phyloP scores from a whole-genome alignment of 2,888 invertebrate species.

The Spatulosminthurus flaviceps region DNA sequence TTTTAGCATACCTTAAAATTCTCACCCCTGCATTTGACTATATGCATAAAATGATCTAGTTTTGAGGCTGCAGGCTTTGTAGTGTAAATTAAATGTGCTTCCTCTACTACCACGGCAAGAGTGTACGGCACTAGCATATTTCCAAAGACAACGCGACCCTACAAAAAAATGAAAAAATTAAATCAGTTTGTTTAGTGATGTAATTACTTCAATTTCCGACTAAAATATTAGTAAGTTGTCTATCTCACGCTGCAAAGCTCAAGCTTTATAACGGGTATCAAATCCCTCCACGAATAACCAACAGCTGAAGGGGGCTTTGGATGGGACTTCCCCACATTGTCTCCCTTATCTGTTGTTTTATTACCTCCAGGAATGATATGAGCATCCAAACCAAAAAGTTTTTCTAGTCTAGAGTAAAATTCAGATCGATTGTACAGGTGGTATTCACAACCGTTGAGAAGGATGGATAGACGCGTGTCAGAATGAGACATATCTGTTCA shows the following conservation, averaged over 20 bases:
- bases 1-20: constrained; percentile 79
- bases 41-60: constrained; percentile 94
- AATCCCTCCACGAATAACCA: constrained; percentile 91
- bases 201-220: neutral
- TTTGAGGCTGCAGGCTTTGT: constrained; percentile 94
- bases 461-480: constrained; percentile 88
- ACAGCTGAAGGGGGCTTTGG: constrained; percentile 80
- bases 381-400: constrained; percentile 84
- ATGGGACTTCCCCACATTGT: constrained; percentile 58
- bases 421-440: constrained; percentile 94
- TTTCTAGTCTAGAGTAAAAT: constrained; percentile 86
- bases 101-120: constrained; percentile 89
- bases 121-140: constrained; percentile 94
- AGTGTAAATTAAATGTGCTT: constrained; percentile 92
- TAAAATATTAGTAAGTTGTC: neutral
- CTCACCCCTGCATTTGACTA: constrained; percentile 92
- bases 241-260: constrained; percentile 83
- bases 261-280: constrained; percentile 95
- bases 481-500: constrained; percentile 90
- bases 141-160: constrained; percentile 93
- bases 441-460: constrained; percentile 92
- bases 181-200: too few relatives aligned
- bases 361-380: constrained; percentile 73
- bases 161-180: constrained; percentile 61
- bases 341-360: constrained; percentile 51